Conservation (phyloP, 2,888 invertebrate species). For the Rhogogaster chlorosoma region DNA sequence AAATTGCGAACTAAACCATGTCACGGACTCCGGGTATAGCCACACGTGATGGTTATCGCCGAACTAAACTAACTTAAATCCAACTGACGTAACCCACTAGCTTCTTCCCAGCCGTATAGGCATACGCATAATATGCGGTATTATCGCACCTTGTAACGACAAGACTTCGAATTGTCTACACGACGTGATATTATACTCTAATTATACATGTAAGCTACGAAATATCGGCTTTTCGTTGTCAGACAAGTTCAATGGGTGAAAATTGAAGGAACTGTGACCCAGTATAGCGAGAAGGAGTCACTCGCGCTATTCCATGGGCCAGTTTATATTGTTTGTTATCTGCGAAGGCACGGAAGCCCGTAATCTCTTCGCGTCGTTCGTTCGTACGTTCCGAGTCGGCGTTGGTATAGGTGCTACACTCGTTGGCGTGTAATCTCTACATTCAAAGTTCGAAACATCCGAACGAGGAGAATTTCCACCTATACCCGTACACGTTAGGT, state of each 20-base stretch:
- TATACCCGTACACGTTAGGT: background rate
- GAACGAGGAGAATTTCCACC: background rate
- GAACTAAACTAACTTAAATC: background rate
- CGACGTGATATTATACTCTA: too few species aligned
- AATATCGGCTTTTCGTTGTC: too few species aligned
- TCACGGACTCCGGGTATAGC: conserved; percentile 13
- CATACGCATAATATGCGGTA: too few species aligned
- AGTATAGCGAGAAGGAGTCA: background rate
- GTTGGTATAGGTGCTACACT: too few species aligned
- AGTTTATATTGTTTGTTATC: background rate
- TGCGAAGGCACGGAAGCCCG: background rate
- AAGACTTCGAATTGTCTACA: too few species aligned
- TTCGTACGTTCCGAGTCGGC: background rate
- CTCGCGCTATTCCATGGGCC: background rate
- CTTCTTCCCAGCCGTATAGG: too few species aligned
- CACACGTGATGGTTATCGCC: background rate
- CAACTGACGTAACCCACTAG: conserved; percentile 12
- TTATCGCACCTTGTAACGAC: too few species aligned
- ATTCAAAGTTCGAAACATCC: background rate
- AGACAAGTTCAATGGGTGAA: too few species aligned
- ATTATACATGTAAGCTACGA: too few species aligned
- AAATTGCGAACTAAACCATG: conserved; percentile 44
- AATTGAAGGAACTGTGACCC: background rate
- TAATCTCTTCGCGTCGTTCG: background rate
- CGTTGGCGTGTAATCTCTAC: too few species aligned